Evolutionary conservation across 2,888 invertebrate genomes (phyloP).

Genomic region (Chironomus riparius): DNA sequence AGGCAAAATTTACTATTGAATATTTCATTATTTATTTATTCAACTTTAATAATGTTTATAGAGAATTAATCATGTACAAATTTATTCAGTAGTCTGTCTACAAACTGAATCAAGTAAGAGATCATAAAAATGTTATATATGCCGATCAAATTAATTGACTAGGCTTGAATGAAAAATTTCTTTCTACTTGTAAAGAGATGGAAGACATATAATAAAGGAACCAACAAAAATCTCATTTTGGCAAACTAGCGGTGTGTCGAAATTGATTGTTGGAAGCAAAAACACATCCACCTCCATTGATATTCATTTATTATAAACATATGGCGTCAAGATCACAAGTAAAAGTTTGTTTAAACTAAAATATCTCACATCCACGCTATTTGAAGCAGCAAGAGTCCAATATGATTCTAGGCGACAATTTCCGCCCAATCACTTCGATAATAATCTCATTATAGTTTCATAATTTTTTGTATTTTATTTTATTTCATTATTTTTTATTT

Average conservation of each 20-base stretch:
- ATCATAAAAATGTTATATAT: background rate
- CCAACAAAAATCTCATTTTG: background rate
- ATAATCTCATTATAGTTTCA: too few species aligned
- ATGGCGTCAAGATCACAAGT: slow-evolving; percentile 7
- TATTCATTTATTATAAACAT: background rate
- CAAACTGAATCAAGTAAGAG: background rate
- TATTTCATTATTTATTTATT: too few species aligned
- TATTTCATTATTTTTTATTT: background rate
- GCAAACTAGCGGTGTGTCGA: background rate
- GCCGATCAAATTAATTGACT: background rate
- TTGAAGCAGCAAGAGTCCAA: background rate
- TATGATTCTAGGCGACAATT: background rate
- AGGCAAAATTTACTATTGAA: background rate
- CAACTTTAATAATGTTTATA: too few species aligned
- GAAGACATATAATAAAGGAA: too few species aligned
- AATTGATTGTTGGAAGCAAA: background rate
- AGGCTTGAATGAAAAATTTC: background rate
- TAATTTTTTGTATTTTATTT: background rate
- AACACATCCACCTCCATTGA: background rate
- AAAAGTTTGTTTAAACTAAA: background rate
- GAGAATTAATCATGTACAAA: background rate
- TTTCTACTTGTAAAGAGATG: background rate
- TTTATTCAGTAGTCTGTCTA: background rate
- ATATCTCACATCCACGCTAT: background rate
- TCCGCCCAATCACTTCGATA: background rate